Evolutionary conservation across 2,797 vertebrate genomes (phyloP).

Genomic region (Octomys mimax): DNA sequence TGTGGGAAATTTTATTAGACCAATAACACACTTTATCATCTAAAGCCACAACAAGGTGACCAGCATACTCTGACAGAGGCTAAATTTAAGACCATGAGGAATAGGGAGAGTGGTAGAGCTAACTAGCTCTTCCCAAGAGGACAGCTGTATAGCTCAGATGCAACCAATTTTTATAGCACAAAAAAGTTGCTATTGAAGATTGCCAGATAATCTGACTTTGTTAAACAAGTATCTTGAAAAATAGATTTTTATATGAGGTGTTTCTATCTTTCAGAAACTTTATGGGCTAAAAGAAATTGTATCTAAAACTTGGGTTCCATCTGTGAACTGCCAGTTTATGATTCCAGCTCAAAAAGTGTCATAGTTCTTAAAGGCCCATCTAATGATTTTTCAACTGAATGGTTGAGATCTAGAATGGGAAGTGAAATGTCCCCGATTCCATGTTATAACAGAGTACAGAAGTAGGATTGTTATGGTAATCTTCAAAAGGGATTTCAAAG

Average conservation of each 20-base stretch:
- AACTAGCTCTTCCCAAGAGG: background rate
- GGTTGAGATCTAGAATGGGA: background rate
- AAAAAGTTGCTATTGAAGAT: slow-evolving; percentile 26
- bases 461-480: background rate
- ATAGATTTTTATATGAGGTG: slow-evolving; percentile 66
- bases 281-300: slow-evolving; percentile 69
- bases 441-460: background rate
- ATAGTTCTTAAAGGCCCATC: slow-evolving; percentile 43
- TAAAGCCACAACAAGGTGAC: background rate
- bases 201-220: slow-evolving; percentile 31
- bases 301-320: slow-evolving; percentile 70
- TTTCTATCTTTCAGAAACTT: slow-evolving; percentile 72
- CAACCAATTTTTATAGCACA: background rate
- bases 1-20: background rate
- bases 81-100: background rate
- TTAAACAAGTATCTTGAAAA: background rate
- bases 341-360: slow-evolving; percentile 58
- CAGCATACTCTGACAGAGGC: background rate
- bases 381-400: slow-evolving; percentile 45
- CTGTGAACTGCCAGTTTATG: slow-evolving; percentile 54
- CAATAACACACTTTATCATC: background rate
- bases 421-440: background rate
- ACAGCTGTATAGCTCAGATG: background rate
- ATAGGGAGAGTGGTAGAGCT: background rate
- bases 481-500: background rate